Conservation (phyloP, 1,140 invertebrate genomes). For the Atta texana region DNA sequence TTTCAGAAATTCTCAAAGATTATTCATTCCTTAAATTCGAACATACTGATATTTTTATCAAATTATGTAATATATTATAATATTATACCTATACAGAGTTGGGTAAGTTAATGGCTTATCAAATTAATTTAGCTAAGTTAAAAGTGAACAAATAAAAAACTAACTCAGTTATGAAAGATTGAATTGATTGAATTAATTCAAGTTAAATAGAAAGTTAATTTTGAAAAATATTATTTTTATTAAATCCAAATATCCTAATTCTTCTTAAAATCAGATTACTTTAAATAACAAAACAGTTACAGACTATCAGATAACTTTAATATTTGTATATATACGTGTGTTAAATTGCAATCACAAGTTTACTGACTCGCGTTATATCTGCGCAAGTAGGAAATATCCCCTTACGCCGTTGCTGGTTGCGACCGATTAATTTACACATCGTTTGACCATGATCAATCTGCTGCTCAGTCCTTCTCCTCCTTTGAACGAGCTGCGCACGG, state of each 20-base stretch:
- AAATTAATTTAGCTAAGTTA: too few relatives aligned
- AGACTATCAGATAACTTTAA: too few relatives aligned
- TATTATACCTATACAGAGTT: too few relatives aligned
- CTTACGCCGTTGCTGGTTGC: slow-evolving; percentile 21
- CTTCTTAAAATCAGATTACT: too few relatives aligned
- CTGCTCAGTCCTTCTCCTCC: slow-evolving; percentile 51
- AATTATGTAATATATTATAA: background rate
- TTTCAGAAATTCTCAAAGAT: slow-evolving; percentile 32
- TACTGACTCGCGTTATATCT: slow-evolving; percentile 5
- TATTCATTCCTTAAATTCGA: slow-evolving; percentile 12
- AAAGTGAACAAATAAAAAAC: too few relatives aligned
- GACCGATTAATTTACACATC: slow-evolving; percentile 70
- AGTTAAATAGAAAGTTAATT: too few relatives aligned
- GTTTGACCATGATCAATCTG: slow-evolving; percentile 68
- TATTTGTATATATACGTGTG: background rate
- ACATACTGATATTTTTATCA: background rate
- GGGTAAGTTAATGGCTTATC: too few relatives aligned
- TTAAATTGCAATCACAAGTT: background rate
- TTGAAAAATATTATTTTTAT: too few relatives aligned
- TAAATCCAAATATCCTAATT: too few relatives aligned
- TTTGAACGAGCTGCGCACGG: slow-evolving; percentile 69
- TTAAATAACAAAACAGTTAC: too few relatives aligned
- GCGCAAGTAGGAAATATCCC: background rate
- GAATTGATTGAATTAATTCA: too few relatives aligned
- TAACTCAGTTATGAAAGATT: too few relatives aligned